A percentile compares a stretch with the other conserved stretches of the same genome.
Conservation (phyloP, 2,888 invertebrate genomes). For the Sylvicola cinctus region DNA sequence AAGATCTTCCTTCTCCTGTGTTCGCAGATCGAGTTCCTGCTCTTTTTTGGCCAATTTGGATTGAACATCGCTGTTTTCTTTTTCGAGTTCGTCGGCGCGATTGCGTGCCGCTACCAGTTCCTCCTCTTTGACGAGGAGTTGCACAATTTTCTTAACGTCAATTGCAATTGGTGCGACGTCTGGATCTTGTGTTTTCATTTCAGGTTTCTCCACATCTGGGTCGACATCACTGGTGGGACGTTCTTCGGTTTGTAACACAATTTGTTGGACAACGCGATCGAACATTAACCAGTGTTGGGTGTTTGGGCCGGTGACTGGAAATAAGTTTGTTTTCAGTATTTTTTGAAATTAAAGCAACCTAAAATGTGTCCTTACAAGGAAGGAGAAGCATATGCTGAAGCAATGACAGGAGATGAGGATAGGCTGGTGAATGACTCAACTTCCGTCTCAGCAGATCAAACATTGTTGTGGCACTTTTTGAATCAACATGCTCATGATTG, state of each 20-base stretch:
- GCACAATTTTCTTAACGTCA: constrained; percentile 78
- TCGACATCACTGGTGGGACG: constrained; percentile 22
- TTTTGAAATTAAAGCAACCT: constrained; percentile 4
- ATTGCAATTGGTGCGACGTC: constrained; percentile 73
- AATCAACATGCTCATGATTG: constrained; percentile 81
- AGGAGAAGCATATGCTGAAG: constrained; percentile 72
- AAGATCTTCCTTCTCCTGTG: constrained; percentile 82
- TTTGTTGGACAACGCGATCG: constrained; percentile 86
- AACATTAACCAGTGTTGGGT: constrained; percentile 87
- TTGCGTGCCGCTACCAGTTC: constrained; percentile 70
- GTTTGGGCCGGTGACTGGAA: constrained; percentile 60
- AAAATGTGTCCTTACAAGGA: constrained; percentile 37
- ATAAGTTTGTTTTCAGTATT: constrained; percentile 1
- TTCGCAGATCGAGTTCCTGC: constrained; percentile 72
- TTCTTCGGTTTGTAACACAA: constrained; percentile 60
- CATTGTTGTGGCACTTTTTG: constrained; percentile 83
- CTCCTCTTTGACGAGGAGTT: constrained; percentile 80
- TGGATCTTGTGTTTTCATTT: constrained; percentile 40
- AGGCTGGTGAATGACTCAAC: constrained; percentile 78
- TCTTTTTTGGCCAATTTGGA: constrained; percentile 78
- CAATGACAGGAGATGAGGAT: constrained; percentile 78
- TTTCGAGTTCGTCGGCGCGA: constrained; percentile 72
- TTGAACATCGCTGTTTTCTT: constrained; percentile 72
- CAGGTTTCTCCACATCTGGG: constrained; percentile 16
- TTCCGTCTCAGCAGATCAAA: constrained; percentile 76